A percentile compares a stretch with the other conserved stretches of the same genome.
These are phyloP conservation scores for Motacilla alba DNA, from an alignment of 2,113 vertebrate genomes.

Conservation along the genomic window DNA sequence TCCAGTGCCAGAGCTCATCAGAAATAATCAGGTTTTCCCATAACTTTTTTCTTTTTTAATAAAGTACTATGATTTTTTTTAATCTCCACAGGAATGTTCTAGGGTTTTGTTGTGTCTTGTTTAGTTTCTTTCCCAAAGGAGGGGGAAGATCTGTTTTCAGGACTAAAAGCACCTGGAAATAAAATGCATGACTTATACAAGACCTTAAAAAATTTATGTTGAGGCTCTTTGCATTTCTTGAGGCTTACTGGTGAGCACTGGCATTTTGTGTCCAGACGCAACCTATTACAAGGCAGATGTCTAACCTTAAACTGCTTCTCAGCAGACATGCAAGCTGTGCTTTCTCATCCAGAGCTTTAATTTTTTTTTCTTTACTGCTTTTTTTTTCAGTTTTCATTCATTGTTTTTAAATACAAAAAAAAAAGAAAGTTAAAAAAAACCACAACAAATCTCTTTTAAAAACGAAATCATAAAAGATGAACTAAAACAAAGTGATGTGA, in stretches of 20 bases:
- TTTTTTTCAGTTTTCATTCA: neutral
- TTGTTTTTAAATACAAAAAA: neutral
- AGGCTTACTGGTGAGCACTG: slow-evolving; percentile 15
- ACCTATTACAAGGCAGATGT: slow-evolving; percentile 10
- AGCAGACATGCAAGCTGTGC: neutral
- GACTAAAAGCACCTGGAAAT: slow-evolving; percentile 48
- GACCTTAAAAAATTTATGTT: slow-evolving; percentile 5
- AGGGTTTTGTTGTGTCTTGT: slow-evolving; percentile 37
- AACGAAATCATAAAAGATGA: neutral
- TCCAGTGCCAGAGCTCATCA: neutral
- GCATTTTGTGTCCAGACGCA: neutral
- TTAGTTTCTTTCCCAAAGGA: slow-evolving; percentile 31
- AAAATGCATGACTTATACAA: slow-evolving; percentile 22
- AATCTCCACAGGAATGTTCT: slow-evolving; percentile 45
- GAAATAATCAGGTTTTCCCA: neutral
- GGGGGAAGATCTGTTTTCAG: slow-evolving; percentile 15
- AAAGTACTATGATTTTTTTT: slow-evolving; percentile 9
- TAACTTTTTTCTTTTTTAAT: neutral
- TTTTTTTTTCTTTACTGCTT: neutral
- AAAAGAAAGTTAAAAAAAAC: neutral
- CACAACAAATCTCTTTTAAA: neutral
- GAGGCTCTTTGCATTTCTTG: neutral
- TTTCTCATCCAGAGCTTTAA: neutral
- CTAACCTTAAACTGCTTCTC: neutral
- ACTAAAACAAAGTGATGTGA: neutral